Percentiles rank a stretch among this genome's conserved stretches.
Conservation (phyloP, 2,888 invertebrate species). For the Morinoia aosen region DNA sequence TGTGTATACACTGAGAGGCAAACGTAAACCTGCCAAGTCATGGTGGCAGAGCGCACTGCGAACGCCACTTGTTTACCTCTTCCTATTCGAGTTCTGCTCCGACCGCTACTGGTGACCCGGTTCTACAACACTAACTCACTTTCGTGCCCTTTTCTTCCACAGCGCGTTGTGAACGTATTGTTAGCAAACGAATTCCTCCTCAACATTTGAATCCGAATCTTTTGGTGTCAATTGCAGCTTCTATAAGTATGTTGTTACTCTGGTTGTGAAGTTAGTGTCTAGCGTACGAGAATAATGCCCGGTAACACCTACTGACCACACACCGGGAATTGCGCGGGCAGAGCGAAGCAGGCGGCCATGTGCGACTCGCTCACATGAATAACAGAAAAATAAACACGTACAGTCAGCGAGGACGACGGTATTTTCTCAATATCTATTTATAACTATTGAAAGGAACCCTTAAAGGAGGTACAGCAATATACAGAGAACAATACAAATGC, state of each 20-base stretch:
- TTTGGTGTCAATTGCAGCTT: not conserved
- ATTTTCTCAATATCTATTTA: not conserved
- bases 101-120: constrained; percentile 16
- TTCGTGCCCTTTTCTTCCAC: not conserved
- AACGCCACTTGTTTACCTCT: constrained; percentile 32
- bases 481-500: too few relatives aligned
- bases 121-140: not conserved
- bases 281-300: not conserved
- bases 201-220: not conserved
- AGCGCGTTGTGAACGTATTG: not conserved
- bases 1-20: constrained; percentile 22
- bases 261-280: not conserved
- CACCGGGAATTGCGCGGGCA: not conserved
- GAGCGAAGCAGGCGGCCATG: not conserved
- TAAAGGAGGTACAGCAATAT: too few relatives aligned
- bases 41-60: constrained; percentile 30
- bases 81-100: constrained; percentile 22
- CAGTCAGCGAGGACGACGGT: not conserved
- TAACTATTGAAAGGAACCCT: not conserved
- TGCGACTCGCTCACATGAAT: not conserved
- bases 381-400: not conserved
- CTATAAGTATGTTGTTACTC: not conserved
- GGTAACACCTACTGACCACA: not conserved
- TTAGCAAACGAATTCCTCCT: not conserved
- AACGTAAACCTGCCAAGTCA: constrained; percentile 40